phyloP scores from a whole-genome alignment of 2,113 vertebrate species.

The Tachuris rubrigastra region DNA sequence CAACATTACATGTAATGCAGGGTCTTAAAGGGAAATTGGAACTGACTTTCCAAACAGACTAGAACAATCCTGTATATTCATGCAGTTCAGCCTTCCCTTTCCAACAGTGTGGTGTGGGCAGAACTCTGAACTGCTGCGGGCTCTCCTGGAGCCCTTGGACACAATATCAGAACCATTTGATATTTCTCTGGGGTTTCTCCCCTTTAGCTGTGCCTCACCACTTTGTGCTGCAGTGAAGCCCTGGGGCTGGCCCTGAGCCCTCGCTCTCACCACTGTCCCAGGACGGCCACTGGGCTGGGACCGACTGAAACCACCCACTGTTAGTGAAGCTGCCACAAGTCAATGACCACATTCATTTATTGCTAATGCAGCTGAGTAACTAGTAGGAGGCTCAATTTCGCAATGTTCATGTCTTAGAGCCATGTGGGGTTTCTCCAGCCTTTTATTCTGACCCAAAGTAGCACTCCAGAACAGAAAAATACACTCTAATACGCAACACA shows the following conservation, averaged over 20 bases:
- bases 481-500: neutral
- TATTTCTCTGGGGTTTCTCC: neutral
- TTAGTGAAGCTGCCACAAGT: neutral
- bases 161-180: accelerated
- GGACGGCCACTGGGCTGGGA: accelerated
- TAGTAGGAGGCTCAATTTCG: neutral
- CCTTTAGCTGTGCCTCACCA: accelerated
- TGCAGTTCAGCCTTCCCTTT: neutral
- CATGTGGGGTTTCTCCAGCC: neutral
- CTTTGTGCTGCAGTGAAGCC: neutral
- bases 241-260: neutral
- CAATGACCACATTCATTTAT: neutral
- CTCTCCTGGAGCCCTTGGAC: neutral
- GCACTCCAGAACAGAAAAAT: neutral
- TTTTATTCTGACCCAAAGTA: neutral
- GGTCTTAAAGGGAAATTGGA: neutral
- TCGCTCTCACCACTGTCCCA: accelerated
- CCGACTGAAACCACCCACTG: neutral
- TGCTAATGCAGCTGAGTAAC: neutral
- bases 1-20: neutral
- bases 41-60: neutral
- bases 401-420: accelerated
- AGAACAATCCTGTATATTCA: neutral
- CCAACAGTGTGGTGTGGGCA: accelerated
- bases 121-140: neutral